phyloP scores from a whole-genome alignment of 1,140 invertebrate genomes.

The Pseudomyrmex flavicornis region DNA sequence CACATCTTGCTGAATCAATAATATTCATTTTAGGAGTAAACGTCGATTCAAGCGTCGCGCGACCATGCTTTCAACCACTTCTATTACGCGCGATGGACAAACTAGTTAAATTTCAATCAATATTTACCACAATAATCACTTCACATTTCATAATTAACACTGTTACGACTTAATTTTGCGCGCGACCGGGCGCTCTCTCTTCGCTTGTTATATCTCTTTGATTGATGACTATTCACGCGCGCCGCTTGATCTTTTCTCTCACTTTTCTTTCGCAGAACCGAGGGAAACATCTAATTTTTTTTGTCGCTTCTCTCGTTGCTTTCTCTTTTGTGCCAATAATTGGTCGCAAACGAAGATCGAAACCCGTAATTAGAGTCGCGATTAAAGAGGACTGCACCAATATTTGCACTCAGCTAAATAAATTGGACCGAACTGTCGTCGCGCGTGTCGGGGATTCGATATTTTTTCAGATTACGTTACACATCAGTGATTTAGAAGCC shows the following conservation, averaged over 20 bases:
- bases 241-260: not conserved
- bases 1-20: conserved; percentile 4
- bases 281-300: conserved; percentile 3
- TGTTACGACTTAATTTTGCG: conserved; percentile 29
- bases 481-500: conserved; percentile 13
- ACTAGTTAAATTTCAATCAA: conserved; percentile 58
- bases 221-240: conserved; percentile 20
- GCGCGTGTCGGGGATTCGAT: conserved; percentile 13
- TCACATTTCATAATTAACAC: conserved; percentile 54
- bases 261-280: not conserved
- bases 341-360: conserved; percentile 46
- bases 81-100: conserved; percentile 24
- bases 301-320: conserved; percentile 26
- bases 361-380: conserved; percentile 40
- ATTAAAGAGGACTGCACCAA: conserved; percentile 36
- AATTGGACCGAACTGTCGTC: conserved; percentile 49
- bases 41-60: not conserved
- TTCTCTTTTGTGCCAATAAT: conserved; percentile 51
- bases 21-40: conserved; percentile 31
- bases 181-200: conserved; percentile 6
- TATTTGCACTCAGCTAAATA: conserved; percentile 52
- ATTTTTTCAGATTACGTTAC: conserved; percentile 34
- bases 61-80: conserved; percentile 29
- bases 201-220: conserved; percentile 29
- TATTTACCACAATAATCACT: conserved; percentile 52